Conservation (phyloP, 2,113 vertebrate genomes). For the Aspiorhynchus laticeps region DNA sequence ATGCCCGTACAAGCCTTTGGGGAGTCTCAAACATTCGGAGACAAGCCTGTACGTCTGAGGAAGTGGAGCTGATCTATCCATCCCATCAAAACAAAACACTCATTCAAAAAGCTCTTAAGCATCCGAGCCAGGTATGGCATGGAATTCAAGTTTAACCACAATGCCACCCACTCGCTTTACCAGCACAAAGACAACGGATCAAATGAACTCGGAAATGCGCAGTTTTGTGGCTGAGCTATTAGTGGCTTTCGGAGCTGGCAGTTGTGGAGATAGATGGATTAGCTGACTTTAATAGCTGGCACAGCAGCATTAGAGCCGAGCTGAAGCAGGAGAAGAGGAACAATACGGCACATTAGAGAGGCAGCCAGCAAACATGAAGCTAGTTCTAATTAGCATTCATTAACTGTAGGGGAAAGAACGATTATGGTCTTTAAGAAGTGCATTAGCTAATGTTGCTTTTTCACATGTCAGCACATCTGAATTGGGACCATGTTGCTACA, state of each 20-base stretch:
- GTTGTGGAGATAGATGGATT: slow-evolving; percentile 76
- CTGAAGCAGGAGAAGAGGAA: slow-evolving; percentile 66
- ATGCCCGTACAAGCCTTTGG: slow-evolving; percentile 13
- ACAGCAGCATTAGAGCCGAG: slow-evolving; percentile 72
- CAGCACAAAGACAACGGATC: slow-evolving; percentile 50
- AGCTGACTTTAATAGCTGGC: slow-evolving; percentile 77
- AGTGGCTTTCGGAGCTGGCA: slow-evolving; percentile 72
- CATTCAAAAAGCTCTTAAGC: slow-evolving; percentile 40
- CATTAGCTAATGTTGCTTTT: slow-evolving; percentile 80
- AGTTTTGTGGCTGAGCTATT: slow-evolving; percentile 73
- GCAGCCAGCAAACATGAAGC: slow-evolving; percentile 73
- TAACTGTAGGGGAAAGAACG: slow-evolving; percentile 78
- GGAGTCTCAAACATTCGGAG: not conserved
- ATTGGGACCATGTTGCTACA: slow-evolving; percentile 68
- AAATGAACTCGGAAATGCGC: slow-evolving; percentile 70
- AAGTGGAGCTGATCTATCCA: slow-evolving; percentile 19
- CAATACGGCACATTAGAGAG: slow-evolving; percentile 77
- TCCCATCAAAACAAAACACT: slow-evolving; percentile 47
- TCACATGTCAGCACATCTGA: slow-evolving; percentile 77
- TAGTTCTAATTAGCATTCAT: slow-evolving; percentile 82
- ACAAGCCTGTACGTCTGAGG: not conserved
- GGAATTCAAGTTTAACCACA: slow-evolving; percentile 14
- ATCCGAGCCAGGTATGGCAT: slow-evolving; percentile 35
- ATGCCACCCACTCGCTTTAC: slow-evolving; percentile 43
- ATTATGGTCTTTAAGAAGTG: slow-evolving; percentile 81